These are phyloP conservation scores for Brachionus calyciflorus DNA, from an alignment of 1,140 invertebrate species.

Conservation along the genomic window DNA sequence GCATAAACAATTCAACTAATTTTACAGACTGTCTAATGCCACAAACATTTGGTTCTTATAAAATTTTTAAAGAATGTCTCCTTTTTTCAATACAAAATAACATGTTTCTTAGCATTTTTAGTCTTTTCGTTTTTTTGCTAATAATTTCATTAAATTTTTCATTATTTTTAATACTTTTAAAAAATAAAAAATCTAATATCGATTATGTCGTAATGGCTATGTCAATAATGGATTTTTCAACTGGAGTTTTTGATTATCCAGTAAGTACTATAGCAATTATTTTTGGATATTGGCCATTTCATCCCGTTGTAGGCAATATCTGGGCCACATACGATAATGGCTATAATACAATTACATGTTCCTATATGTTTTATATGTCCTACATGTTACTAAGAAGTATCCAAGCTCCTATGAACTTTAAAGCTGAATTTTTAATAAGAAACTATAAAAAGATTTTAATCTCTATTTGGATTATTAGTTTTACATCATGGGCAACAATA, in stretches of 20 bases:
- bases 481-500: not conserved
- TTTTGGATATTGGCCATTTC: conserved; percentile 1
- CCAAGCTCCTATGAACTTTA: not conserved
- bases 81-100: too few species aligned
- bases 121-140: conserved; percentile 3
- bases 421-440: not conserved
- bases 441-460: not conserved
- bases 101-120: not conserved
- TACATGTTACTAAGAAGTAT: not conserved
- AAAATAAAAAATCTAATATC: not conserved
- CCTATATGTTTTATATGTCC: not conserved
- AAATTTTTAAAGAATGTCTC: too few species aligned
- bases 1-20: too few species aligned
- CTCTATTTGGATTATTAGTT: not conserved
- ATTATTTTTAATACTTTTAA: not conserved
- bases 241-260: not conserved
- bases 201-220: not conserved
- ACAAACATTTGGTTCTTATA: too few species aligned
- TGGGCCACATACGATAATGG: conserved; percentile 5
- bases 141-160: not conserved
- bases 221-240: not conserved
- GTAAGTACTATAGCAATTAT: not conserved
- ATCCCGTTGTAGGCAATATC: not conserved
- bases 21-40: too few species aligned
- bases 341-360: not conserved